Base-by-base conservation (phyloP, 2,113 vertebrate species). In the Pseudonaja textilis region DNA sequence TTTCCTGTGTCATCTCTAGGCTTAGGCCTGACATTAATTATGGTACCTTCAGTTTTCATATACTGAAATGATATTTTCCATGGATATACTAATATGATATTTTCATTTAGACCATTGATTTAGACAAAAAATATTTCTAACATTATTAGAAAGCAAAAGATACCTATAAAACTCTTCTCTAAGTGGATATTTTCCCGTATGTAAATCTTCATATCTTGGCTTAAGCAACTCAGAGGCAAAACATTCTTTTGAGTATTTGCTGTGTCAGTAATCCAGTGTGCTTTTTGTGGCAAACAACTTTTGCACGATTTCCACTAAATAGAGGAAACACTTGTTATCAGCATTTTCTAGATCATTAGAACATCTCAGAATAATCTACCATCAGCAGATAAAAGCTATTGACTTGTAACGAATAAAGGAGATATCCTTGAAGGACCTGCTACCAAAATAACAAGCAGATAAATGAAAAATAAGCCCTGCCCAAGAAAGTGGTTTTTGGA, bases 251-350 rank as follows among this genome's bases (percentile, higher is more conserved):
- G 93, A 96, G 94, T 96, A 90, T 96, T 95, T 97, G 93, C 96
- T 95, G 95, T 47, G 90, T 95, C 93, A 0, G 0, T 8, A 89
- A 93, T n/a, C 89, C 93, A 42, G 91, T 93, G 95, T 0, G 93
- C 96, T 93, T 96, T 96, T 90, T 95, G 96, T 95, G 97, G 96
- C 93, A 54, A 9, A 92, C 93, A 95, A 97, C 95, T 91, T 95
- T 94, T 93, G 92, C 93, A 8, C 95, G 96, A 96, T 97, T 96
- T 96, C 89, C 93, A 93, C 94, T 94, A 94, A 93, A 54, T 26
- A 1, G 88, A 92, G 92, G 52, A 8, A 92, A 54, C 29, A 92
- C 57, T 26, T 89, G 94, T 12, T 59, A 26, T 87, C 93, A 64
- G 81, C 29, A 94, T 91, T 87, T n/a, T 95, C 92, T 93, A 93